Evolutionary conservation across 2,888 invertebrate species (phyloP).

Genomic region (Sturmia bella): DNA sequence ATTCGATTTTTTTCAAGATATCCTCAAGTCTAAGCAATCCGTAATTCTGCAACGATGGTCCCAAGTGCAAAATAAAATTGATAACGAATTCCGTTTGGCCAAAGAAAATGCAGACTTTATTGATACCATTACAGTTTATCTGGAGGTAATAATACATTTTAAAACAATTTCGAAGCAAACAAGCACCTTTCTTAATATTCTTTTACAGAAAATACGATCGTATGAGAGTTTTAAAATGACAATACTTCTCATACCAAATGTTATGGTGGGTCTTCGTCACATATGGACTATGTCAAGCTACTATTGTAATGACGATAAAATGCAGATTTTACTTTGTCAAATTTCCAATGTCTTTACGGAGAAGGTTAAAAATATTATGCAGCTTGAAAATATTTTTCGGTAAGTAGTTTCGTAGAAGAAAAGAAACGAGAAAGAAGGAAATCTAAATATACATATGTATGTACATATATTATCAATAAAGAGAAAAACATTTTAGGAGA

Average conservation of each 20-base stretch:
- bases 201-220: slow-evolving; percentile 86
- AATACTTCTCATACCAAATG: slow-evolving; percentile 87
- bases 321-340: slow-evolving; percentile 91
- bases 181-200: not conserved
- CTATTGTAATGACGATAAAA: slow-evolving; percentile 91
- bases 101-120: slow-evolving; percentile 81
- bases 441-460: slow-evolving; percentile 5
- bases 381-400: slow-evolving; percentile 89
- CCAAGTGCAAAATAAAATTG: slow-evolving; percentile 71
- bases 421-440: too few species aligned
- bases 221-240: slow-evolving; percentile 88
- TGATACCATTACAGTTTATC: slow-evolving; percentile 80
- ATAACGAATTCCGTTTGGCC: slow-evolving; percentile 76
- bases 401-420: slow-evolving; percentile 81
- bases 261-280: slow-evolving; percentile 93
- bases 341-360: slow-evolving; percentile 92
- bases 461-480: not conserved
- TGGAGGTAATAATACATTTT: slow-evolving; percentile 80
- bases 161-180: slow-evolving; percentile 14
- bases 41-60: slow-evolving; percentile 75
- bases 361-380: slow-evolving; percentile 87
- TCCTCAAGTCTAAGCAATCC: slow-evolving; percentile 71
- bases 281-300: slow-evolving; percentile 95
- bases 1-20: slow-evolving; percentile 81
- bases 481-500: too few species aligned